Conservation (phyloP, 2,797 vertebrate genomes). For the Liparis tanakae region DNA sequence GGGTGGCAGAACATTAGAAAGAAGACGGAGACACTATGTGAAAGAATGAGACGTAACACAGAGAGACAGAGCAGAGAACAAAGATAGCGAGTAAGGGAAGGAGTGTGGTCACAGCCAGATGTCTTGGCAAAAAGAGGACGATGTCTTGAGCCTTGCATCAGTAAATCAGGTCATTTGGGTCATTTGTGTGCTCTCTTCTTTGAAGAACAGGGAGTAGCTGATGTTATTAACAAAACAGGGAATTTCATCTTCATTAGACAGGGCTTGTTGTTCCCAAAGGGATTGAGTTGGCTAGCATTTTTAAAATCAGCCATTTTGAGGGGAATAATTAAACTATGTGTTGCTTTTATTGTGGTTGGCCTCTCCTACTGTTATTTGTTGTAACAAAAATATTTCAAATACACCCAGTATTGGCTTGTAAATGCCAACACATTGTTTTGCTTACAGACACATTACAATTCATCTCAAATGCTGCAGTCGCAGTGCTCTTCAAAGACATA, state of each 20-base stretch:
- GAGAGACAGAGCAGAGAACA: conserved; percentile 24
- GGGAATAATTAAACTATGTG: conserved; percentile 24
- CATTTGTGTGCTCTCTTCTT: conserved; percentile 23
- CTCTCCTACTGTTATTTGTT: conserved; percentile 30
- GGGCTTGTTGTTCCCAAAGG: conserved; percentile 11
- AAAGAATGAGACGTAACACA: conserved; percentile 32
- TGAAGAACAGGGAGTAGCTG: conserved; percentile 29
- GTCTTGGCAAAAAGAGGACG: conserved; percentile 57
- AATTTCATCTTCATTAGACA: conserved; percentile 49
- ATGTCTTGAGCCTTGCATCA: conserved; percentile 50
- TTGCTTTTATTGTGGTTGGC: conserved; percentile 42
- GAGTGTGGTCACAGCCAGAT: conserved; percentile 51
- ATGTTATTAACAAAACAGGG: conserved; percentile 20
- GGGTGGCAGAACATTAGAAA: conserved; percentile 1
- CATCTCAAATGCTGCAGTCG: conserved; percentile 18
- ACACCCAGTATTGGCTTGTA: conserved; percentile 29
- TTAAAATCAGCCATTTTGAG: conserved; percentile 32
- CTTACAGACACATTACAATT: conserved; percentile 27
- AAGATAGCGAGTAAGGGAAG: conserved; percentile 28
- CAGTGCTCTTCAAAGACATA: conserved; percentile 11
- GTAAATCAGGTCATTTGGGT: conserved; percentile 41
- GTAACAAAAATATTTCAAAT: conserved; percentile 42
- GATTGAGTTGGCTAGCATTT: conserved; percentile 17
- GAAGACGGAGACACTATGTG: conserved; percentile 17
- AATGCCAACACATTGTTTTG: conserved; percentile 15